Evolutionary conservation across 2,797 vertebrate genomes (phyloP), one percentile per base, ranked within the genome.

Genomic region (Cirrhinus mrigala): DNA sequence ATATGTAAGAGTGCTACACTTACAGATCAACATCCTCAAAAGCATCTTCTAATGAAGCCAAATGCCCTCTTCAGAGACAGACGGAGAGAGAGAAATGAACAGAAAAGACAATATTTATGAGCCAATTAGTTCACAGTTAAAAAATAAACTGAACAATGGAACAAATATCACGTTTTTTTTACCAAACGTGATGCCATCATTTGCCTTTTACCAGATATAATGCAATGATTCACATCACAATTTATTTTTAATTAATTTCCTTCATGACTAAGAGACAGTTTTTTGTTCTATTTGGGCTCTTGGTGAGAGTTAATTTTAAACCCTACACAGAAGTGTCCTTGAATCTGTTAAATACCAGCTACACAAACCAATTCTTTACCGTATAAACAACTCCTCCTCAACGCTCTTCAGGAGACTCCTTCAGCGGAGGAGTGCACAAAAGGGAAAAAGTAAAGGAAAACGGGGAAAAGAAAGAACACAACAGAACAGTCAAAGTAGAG

Each of bases 341-440:
- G 14, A 62, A 44, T 84, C 48, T 8, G 37, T 15, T 66, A 52
- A 4, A 40, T 22, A 37, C 70, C 62, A 78, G 62, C 76, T 79
- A 79, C 74, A 66, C 69, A 64, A 58, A 48, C 71, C 79, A 66
- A 91, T 92, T 90, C 84, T 93, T 95, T 96, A 96, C 95, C 95
- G 94, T 95, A 96, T 94, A 90, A 96, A 95, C 92, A 96, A 96
- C 89, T 96, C 95, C 71, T 96, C 95, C 93, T 96, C 95, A 94
- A 96, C 95, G 89, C 95, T 96, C 96, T 96, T 94, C 91, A 96
- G 95, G 86, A 96, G 96, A 88, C 95, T 96, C 93, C 95, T 96
- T 91, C 90, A 87, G 70, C 66, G 11, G 76, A 88, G 52, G 82
- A 77, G 78, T 88, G 84, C 78, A 88, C 88, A 85, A 86, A 66